Evolutionary conservation across 2,797 vertebrate genomes (phyloP).

Genomic region (Poecilia picta): DNA sequence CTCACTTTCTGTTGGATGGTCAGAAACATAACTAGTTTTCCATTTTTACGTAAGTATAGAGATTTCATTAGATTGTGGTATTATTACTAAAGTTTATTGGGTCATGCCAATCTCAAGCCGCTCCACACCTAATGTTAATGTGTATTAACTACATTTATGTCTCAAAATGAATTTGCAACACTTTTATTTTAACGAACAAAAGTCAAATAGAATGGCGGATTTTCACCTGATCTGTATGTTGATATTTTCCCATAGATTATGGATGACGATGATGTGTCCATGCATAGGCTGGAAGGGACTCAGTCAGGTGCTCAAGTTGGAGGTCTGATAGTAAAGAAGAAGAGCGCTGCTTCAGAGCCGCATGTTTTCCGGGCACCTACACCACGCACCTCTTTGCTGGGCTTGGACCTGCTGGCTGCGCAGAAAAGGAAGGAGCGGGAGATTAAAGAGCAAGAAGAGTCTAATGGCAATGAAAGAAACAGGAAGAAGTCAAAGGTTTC

Average conservation of each 20-base stretch:
- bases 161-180: not conserved
- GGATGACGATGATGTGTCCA: conserved; percentile 85
- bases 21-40: not conserved
- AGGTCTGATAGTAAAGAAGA: conserved; percentile 90
- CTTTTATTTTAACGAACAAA: not conserved
- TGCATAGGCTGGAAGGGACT: conserved; percentile 91
- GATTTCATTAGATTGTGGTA: not conserved
- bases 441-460: conserved; percentile 80
- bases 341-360: conserved; percentile 86
- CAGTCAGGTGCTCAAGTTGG: conserved; percentile 81
- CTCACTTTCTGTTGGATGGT: not conserved
- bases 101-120: not conserved
- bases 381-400: conserved; percentile 90
- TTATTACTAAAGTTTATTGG: not conserved
- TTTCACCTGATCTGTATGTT: conserved; percentile 8
- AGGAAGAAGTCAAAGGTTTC: conserved; percentile 87
- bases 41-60: not conserved
- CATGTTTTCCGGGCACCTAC: conserved; percentile 94
- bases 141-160: not conserved
- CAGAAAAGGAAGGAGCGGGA: conserved; percentile 94
- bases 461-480: conserved; percentile 70
- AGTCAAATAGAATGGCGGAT: not conserved
- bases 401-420: conserved; percentile 92
- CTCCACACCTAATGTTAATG: not conserved
- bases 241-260: conserved; percentile 57